Evolutionary conservation across 1,140 invertebrate genomes (phyloP).

Genomic region (Calliopsis andreniformis): DNA sequence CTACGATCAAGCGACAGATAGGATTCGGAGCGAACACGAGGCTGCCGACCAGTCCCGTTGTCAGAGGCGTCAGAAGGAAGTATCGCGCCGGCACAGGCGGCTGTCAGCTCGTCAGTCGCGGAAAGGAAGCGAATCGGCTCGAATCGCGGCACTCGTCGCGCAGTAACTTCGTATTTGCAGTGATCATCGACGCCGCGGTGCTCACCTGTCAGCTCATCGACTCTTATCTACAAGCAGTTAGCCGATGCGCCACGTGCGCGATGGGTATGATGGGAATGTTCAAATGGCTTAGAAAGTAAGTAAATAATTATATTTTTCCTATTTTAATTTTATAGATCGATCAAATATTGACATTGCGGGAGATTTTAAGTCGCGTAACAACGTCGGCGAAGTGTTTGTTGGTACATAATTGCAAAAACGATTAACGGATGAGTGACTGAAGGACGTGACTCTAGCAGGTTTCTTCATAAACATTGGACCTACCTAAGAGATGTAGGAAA

Average conservation of each 20-base stretch:
- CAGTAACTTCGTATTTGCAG: conserved; percentile 39
- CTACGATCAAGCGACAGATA: background rate
- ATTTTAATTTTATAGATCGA: background rate
- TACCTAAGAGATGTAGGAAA: too few species aligned
- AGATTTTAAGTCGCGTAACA: too few species aligned
- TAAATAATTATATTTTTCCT: conserved; percentile 7
- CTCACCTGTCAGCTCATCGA: conserved; percentile 28
- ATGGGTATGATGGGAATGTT: conserved; percentile 74
- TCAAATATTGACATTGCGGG: too few species aligned
- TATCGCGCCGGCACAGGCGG: conserved; percentile 7
- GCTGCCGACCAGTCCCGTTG: conserved; percentile 13
- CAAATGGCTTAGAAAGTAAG: conserved; percentile 75
- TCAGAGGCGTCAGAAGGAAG: conserved; percentile 41
- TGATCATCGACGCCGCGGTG: conserved; percentile 45
- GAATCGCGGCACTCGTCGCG: conserved; percentile 8
- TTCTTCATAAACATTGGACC: too few species aligned
- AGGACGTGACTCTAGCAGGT: too few species aligned
- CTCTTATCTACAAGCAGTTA: conserved; percentile 30
- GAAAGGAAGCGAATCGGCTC: conserved; percentile 33
- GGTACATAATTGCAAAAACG: too few species aligned
- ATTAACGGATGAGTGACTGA: too few species aligned
- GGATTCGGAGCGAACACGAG: background rate
- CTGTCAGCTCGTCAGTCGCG: conserved; percentile 39
- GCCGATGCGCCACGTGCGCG: conserved; percentile 49
- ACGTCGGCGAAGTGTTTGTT: too few species aligned